Conservation (phyloP, 2,797 vertebrate species). For the Eospalax fontanierii region DNA sequence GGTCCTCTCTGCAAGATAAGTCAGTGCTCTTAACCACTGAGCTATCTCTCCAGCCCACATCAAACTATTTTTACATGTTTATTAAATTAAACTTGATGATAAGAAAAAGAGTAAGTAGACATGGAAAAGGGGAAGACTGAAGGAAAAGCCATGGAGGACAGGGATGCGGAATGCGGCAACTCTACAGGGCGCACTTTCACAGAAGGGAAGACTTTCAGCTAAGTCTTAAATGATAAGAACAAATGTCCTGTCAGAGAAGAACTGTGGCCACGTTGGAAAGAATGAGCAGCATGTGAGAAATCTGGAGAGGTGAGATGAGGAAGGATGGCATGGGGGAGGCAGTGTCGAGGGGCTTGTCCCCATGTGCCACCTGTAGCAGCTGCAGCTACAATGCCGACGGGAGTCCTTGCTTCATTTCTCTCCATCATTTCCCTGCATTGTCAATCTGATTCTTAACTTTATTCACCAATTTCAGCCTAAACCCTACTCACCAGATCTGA, state of each 20-base stretch:
- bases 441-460: not conserved
- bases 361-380: not conserved
- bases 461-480: not conserved
- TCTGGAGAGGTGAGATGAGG: not conserved
- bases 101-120: conserved; percentile 6
- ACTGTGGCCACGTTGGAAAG: not conserved
- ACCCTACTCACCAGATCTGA: not conserved
- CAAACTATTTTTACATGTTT: conserved; percentile 30
- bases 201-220: not conserved
- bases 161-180: not conserved
- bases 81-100: conserved; percentile 13
- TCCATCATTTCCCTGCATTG: not conserved
- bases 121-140: not conserved
- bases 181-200: not conserved
- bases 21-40: too few relatives aligned
- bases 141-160: not conserved
- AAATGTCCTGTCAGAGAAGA: not conserved
- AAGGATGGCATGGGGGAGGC: not conserved
- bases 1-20: too few relatives aligned
- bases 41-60: too few relatives aligned
- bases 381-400: not conserved
- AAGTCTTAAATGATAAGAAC: not conserved
- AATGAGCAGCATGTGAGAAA: not conserved
- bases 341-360: too few relatives aligned
- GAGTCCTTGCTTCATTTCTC: not conserved